Base-by-base conservation (phyloP, 2,888 invertebrate genomes). In the Vannuccia rotundouncinata region DNA sequence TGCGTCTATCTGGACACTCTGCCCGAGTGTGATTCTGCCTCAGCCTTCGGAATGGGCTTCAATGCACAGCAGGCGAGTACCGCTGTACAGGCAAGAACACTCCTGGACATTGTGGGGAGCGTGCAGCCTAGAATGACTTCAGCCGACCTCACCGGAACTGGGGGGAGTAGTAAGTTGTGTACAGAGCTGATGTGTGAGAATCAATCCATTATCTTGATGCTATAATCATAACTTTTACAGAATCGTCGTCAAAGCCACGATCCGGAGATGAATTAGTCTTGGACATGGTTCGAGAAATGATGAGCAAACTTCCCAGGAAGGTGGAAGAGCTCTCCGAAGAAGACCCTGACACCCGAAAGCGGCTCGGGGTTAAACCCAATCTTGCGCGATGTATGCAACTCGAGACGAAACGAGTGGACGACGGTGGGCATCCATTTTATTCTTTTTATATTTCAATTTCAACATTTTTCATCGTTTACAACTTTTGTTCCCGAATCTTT, bases 251-350 rank as follows among this genome's bases (percentile, higher is more conserved):
- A 17, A 45, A 45, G 45, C 45, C 45, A 10, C 45, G 45, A 17
- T 79, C 28, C 90, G 91, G 92, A 0, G 95, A 95, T 85, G 91
- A 93, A 83, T 90, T 93, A 75, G 92, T 94, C 0, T 91, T 91
- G 85, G 92, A 91, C 78, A 92, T 94, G 0, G 92, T 94, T 0
- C 90, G 90, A 29, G 94, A 94, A 84, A 92, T 95, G 82, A 88
- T 94, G 10, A 87, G 89, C 0, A 92, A 82, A 81, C 79, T 81
- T 80, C 87, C 87, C 1, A 82, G 81, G 31, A 82, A 82, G 27
- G 85, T 87, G 1, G 86, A 86, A 81, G 84, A 85, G 13, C 78
- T 82, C 10, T 82, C 83, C 13, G 84, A 84, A 31, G 83, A 84
- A 29, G 83, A 82, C 30, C 82, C 59, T 13, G 31, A 77, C 1